A percentile compares a stretch with the other conserved stretches of the same genome.
Conservation (phyloP, 2,113 vertebrate species). For the Entosphenus tridentatus region DNA sequence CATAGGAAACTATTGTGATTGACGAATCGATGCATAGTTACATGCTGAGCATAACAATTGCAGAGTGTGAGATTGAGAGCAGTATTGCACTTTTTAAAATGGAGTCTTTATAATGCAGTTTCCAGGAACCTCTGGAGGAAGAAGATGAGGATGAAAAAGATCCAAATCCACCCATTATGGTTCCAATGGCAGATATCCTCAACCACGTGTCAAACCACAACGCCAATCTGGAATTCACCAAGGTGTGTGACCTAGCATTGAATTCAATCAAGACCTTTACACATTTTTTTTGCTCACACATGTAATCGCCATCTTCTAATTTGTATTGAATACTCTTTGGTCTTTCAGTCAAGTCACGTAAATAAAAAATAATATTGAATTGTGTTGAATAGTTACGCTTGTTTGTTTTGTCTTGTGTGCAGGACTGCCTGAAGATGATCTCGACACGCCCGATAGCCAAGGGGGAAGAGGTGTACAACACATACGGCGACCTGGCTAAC, state of each 20-base stretch:
- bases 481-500: slow-evolving; percentile 73
- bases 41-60: not conserved
- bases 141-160: slow-evolving; percentile 33
- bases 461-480: slow-evolving; percentile 78
- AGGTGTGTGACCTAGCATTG: slow-evolving; percentile 29
- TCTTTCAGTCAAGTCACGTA: no score
- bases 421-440: slow-evolving; percentile 62
- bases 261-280: no score
- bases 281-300: no score
- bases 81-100: not conserved
- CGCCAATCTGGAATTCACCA: slow-evolving; percentile 53
- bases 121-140: slow-evolving; percentile 60
- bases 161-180: slow-evolving; percentile 63
- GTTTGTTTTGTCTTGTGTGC: not conserved
- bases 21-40: no score
- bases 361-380: no score
- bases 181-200: slow-evolving; percentile 75
- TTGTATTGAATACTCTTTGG: no score
- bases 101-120: slow-evolving; percentile 24
- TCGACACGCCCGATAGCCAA: slow-evolving; percentile 25
- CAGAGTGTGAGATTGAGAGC: not conserved
- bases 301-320: no score
- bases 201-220: slow-evolving; percentile 71
- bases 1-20: no score
- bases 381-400: not conserved